Evolutionary conservation across 2,888 invertebrate genomes (phyloP).

Genomic region (Chaetogeoica ovagalla): DNA sequence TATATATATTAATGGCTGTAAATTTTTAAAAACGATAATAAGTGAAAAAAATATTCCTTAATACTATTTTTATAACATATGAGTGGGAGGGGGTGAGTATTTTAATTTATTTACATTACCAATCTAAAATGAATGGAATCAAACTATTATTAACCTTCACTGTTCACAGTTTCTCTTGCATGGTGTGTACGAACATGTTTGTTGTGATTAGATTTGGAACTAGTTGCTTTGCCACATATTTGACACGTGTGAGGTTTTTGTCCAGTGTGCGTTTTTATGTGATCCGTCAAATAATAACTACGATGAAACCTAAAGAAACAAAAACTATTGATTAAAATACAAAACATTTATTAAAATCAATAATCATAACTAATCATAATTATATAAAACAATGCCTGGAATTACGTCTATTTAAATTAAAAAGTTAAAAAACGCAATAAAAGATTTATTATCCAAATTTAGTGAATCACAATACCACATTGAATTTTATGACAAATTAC

Average conservation of each 20-base stretch:
- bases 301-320: slow-evolving; percentile 67
- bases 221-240: slow-evolving; percentile 85
- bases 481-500: not conserved
- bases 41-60: not conserved
- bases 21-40: not conserved
- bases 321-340: not conserved
- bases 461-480: not conserved
- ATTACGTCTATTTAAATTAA: too few species aligned
- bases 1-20: not conserved
- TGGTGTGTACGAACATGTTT: slow-evolving; percentile 89
- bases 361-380: not conserved
- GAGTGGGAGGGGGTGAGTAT: too few species aligned
- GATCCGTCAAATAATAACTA: slow-evolving; percentile 83
- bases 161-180: slow-evolving; percentile 82
- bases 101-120: too few species aligned
- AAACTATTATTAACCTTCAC: slow-evolving; percentile 71
- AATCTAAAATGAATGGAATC: not conserved
- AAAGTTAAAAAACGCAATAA: not conserved
- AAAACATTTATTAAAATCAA: not conserved
- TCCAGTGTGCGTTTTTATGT: slow-evolving; percentile 83
- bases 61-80: not conserved
- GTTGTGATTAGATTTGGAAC: slow-evolving; percentile 88
- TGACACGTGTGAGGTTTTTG: slow-evolving; percentile 80
- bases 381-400: not conserved
- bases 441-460: not conserved